A percentile compares a stretch with the other conserved stretches of the same genome.
Evolutionary conservation across 2,113 vertebrate genomes (phyloP).

Genomic region (Uria aalge): DNA sequence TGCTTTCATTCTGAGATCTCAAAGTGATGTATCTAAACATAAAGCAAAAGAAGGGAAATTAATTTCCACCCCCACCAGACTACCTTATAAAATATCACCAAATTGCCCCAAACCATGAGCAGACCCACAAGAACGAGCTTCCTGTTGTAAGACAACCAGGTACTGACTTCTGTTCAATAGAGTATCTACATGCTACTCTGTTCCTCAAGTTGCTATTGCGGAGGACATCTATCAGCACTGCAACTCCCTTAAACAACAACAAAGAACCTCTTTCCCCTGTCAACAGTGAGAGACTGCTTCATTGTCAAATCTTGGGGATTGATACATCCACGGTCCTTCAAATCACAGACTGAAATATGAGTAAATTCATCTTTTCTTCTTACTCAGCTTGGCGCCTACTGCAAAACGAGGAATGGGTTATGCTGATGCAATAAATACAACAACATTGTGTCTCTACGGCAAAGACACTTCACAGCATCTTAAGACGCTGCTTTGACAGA

Average conservation of each 20-base stretch:
- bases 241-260: background rate
- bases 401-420: background rate
- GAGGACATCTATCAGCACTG: background rate
- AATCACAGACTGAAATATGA: background rate
- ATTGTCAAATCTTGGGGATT: background rate
- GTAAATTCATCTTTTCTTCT: background rate
- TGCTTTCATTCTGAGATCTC: constrained; percentile 37
- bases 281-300: background rate
- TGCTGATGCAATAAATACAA: background rate
- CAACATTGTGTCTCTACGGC: background rate
- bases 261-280: background rate
- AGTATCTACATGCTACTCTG: background rate
- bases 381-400: background rate
- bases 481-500: background rate
- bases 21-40: constrained; percentile 18
- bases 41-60: constrained; percentile 4
- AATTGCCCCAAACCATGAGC: background rate
- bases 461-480: background rate
- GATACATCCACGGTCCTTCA: background rate
- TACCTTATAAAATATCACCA: background rate
- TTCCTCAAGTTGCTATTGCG: background rate
- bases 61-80: background rate
- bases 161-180: background rate
- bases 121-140: background rate
- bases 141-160: background rate